Percentiles rank a stretch among this genome's conserved stretches.
phyloP scores from a whole-genome alignment of 2,113 vertebrate genomes.

The Fukomys damarensis region DNA sequence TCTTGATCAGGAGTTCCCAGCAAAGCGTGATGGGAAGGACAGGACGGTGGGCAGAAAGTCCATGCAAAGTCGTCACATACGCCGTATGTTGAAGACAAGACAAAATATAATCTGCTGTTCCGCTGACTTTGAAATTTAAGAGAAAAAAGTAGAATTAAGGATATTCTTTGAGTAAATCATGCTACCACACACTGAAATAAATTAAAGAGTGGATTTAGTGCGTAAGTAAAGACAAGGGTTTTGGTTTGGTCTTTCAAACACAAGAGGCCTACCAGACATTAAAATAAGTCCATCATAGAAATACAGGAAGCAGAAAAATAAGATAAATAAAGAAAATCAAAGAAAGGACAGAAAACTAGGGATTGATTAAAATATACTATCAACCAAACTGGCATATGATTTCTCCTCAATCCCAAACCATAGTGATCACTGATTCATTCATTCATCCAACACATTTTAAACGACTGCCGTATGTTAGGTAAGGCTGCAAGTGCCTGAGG shows the following conservation, averaged over 20 bases:
- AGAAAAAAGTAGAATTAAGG: background rate
- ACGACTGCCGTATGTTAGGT: no score
- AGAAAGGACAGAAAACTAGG: background rate
- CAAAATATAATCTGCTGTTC: background rate
- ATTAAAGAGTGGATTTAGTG: background rate
- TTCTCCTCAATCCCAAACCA: background rate
- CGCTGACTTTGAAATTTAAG: background rate
- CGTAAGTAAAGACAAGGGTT: background rate
- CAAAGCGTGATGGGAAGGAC: rapidly evolving
- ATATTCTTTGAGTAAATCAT: background rate
- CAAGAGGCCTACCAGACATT: background rate
- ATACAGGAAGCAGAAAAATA: background rate
- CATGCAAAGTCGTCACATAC: background rate
- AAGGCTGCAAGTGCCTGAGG: background rate
- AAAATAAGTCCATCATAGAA: background rate
- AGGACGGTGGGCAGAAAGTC: background rate
- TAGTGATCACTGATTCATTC: background rate
- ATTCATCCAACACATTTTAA: background rate
- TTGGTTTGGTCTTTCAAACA: background rate
- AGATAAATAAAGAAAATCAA: background rate
- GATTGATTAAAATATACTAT: background rate
- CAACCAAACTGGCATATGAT: background rate
- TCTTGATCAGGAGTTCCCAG: background rate
- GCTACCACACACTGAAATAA: background rate
- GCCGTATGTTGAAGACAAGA: background rate